Percentiles rank a stretch among this genome's conserved stretches.
Evolutionary conservation across 2,888 invertebrate species (phyloP).

Genomic region (Cerastis leucographa): DNA sequence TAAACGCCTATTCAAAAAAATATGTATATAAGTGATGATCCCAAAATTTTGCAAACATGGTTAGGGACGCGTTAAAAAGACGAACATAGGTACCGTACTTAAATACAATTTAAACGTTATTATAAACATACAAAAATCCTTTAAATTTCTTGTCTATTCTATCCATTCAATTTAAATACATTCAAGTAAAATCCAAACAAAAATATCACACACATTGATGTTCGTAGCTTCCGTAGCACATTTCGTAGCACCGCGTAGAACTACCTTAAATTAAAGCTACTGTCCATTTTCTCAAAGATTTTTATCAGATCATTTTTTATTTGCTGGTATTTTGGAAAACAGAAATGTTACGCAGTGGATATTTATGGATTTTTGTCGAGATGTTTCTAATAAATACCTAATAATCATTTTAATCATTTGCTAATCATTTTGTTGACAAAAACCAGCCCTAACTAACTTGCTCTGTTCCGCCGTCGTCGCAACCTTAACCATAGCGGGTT

Average conservation of each 20-base stretch:
- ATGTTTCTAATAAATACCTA: neutral
- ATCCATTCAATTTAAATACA: neutral
- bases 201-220: neutral
- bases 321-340: neutral
- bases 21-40: neutral
- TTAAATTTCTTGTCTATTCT: no score
- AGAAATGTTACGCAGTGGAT: neutral
- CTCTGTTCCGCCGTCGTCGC: neutral
- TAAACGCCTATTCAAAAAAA: neutral
- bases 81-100: neutral
- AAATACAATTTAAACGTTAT: neutral
- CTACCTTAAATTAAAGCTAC: neutral
- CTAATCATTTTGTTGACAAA: neutral
- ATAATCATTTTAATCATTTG: no score
- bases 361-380: neutral
- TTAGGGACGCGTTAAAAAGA: neutral
- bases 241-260: constrained; percentile 46
- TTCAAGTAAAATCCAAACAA: neutral
- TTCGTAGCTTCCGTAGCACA: constrained; percentile 49
- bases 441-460: neutral
- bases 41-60: neutral
- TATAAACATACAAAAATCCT: neutral
- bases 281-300: neutral
- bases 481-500: neutral
- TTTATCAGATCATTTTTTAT: neutral